Percentiles rank a stretch among this genome's conserved stretches.
These are phyloP conservation scores for Schrankia costaestrigalis DNA, from an alignment of 2,888 invertebrate genomes.

Conservation along the genomic window DNA sequence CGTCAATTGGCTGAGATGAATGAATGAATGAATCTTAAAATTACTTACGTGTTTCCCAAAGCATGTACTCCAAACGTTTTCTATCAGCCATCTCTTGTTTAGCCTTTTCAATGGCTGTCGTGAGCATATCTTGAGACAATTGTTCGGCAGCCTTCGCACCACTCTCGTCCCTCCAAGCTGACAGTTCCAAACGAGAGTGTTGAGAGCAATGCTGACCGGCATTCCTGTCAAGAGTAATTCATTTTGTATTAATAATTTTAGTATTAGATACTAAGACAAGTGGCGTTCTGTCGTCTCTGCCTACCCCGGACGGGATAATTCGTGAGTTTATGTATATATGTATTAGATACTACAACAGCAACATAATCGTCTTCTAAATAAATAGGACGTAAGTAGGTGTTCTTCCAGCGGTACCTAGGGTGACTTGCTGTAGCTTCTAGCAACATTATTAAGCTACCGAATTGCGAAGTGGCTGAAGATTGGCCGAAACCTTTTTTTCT, in stretches of 20 bases:
- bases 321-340: too few relatives aligned
- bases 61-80: conserved; percentile 89
- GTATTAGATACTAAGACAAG: too few relatives aligned
- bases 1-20: too few relatives aligned
- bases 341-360: too few relatives aligned
- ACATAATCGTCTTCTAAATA: too few relatives aligned
- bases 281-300: too few relatives aligned
- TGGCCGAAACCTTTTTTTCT: neutral
- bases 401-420: too few relatives aligned
- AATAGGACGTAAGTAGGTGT: too few relatives aligned
- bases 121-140: conserved; percentile 85
- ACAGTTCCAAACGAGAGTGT: conserved; percentile 83
- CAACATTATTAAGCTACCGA: too few relatives aligned
- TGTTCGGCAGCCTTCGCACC: conserved; percentile 83
- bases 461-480: neutral
- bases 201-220: conserved; percentile 87
- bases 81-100: conserved; percentile 87
- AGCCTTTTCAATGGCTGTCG: conserved; percentile 88
- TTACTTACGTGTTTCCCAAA: conserved; percentile 86
- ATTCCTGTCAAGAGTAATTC: conserved; percentile 75
- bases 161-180: conserved; percentile 85
- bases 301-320: too few relatives aligned
- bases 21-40: neutral
- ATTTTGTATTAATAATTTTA: too few relatives aligned
- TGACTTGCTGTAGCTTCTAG: too few relatives aligned